phyloP scores from a whole-genome alignment of 2,113 vertebrate genomes.

The Ictidomys tridecemlineatus region DNA sequence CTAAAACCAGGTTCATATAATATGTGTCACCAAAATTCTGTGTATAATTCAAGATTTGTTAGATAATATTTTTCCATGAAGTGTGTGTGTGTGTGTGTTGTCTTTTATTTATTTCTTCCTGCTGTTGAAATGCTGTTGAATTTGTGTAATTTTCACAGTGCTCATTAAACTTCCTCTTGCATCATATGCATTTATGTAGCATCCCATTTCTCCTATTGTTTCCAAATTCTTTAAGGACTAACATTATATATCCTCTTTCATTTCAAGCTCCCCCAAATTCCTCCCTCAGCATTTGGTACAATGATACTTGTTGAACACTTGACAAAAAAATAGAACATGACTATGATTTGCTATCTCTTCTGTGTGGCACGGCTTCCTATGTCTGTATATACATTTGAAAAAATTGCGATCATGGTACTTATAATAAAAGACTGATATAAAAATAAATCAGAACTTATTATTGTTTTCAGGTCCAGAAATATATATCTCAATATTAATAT shows the following conservation, averaged over 20 bases:
- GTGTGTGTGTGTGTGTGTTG: not conserved
- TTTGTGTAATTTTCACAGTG: not conserved
- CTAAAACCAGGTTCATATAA: not conserved
- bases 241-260: not conserved
- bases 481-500: not conserved
- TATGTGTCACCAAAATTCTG: not conserved
- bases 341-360: constrained; percentile 15
- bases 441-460: constrained; percentile 36
- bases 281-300: not conserved
- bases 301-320: constrained; percentile 26
- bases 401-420: not conserved
- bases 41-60: constrained; percentile 34
- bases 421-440: constrained; percentile 13
- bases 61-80: not conserved
- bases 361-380: constrained; percentile 38
- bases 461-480: constrained; percentile 50
- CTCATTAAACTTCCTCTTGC: not conserved
- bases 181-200: not conserved
- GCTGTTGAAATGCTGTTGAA: not conserved
- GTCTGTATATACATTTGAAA: not conserved
- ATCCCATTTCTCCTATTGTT: not conserved
- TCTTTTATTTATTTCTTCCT: not conserved
- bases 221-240: constrained; percentile 51
- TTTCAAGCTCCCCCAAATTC: not conserved
- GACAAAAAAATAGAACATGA: not conserved